Evolutionary conservation across 1,140 invertebrate genomes (phyloP).

Genomic region (Paraescarpia echinospica): DNA sequence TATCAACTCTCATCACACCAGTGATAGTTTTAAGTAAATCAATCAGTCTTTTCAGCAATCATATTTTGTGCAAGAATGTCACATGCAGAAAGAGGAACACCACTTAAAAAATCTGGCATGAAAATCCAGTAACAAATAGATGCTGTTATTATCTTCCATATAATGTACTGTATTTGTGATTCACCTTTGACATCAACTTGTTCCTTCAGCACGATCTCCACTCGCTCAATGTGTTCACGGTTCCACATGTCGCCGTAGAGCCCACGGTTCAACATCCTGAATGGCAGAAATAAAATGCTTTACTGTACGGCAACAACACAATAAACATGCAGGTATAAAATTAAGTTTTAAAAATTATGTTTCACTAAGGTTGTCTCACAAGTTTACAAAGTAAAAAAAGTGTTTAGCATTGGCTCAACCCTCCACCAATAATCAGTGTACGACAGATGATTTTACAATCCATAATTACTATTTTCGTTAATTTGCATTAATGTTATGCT

Average conservation of each 20-base stretch:
- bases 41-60: too few relatives aligned
- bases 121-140: not conserved
- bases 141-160: not conserved
- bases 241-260: constrained; percentile 44
- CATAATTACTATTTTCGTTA: too few relatives aligned
- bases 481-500: too few relatives aligned
- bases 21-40: not conserved
- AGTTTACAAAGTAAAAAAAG: too few relatives aligned
- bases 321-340: too few relatives aligned
- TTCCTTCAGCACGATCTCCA: constrained; percentile 56
- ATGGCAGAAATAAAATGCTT: constrained; percentile 25
- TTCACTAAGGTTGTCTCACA: too few relatives aligned
- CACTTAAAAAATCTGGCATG: not conserved
- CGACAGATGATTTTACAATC: too few relatives aligned
- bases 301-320: not conserved
- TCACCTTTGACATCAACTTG: constrained; percentile 50
- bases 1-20: not conserved
- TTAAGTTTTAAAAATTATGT: too few relatives aligned
- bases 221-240: constrained; percentile 49
- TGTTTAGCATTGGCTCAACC: too few relatives aligned
- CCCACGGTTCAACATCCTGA: constrained; percentile 43
- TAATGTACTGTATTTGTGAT: constrained; percentile 5
- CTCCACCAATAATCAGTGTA: too few relatives aligned
- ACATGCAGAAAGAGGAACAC: not conserved
- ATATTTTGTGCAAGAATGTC: not conserved